Percentiles rank a stretch among this genome's conserved stretches.
phyloP scores from a whole-genome alignment of 2,888 invertebrate genomes.

The Drosophila meridiana region DNA sequence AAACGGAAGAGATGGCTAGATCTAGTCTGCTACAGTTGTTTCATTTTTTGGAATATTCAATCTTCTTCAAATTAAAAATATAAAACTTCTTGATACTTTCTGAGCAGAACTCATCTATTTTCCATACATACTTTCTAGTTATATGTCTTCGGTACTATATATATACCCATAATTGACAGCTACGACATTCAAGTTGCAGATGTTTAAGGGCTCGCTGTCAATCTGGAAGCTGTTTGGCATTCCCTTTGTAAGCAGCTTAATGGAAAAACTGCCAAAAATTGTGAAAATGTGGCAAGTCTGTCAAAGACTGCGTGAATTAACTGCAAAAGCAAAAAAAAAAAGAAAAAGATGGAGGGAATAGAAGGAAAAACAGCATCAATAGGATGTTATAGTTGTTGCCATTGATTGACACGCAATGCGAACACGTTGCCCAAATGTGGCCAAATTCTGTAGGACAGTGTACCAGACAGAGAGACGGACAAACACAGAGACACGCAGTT shows the following conservation, averaged over 20 bases:
- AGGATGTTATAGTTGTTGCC: slow-evolving; percentile 31
- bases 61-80: too few species aligned
- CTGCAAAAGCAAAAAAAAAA: slow-evolving; percentile 17
- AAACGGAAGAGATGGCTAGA: too few species aligned
- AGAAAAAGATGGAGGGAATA: background rate
- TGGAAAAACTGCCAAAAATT: slow-evolving; percentile 45
- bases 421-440: slow-evolving; percentile 59
- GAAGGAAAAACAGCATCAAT: slow-evolving; percentile 34
- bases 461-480: background rate
- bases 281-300: slow-evolving; percentile 40
- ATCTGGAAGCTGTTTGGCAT: slow-evolving; percentile 29
- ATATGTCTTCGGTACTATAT: background rate
- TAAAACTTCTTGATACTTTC: background rate
- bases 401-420: slow-evolving; percentile 75
- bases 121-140: background rate
- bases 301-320: slow-evolving; percentile 51
- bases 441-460: slow-evolving; percentile 44
- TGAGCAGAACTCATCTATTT: background rate
- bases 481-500: background rate
- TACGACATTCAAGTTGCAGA: slow-evolving; percentile 3
- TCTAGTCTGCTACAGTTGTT: too few species aligned
- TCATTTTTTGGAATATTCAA: too few species aligned
- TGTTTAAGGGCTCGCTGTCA: slow-evolving; percentile 12
- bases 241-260: slow-evolving; percentile 64
- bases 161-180: slow-evolving; percentile 11